phyloP scores from a whole-genome alignment of 1,140 invertebrate genomes.

The Pseudobourletiella spinata region DNA sequence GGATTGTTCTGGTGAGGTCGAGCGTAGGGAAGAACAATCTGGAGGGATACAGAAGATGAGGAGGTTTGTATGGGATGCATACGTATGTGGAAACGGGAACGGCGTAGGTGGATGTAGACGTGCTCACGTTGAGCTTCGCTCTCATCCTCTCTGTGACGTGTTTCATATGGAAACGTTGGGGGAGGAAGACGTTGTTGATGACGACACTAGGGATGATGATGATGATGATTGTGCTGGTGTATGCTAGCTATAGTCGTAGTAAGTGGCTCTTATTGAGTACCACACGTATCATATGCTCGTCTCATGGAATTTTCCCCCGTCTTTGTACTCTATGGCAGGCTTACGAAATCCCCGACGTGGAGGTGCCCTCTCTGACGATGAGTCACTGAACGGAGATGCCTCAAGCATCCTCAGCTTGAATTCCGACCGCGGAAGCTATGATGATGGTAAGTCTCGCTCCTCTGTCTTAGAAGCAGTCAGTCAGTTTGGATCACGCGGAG shows the following conservation, averaged over 20 bases:
- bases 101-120: too few species aligned
- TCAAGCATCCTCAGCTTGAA: conserved; percentile 29
- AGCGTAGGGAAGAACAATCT: too few species aligned
- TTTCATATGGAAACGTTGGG: background rate
- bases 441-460: conserved; percentile 28
- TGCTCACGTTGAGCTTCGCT: too few species aligned
- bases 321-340: conserved; percentile 1
- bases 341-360: conserved; percentile 8
- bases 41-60: too few species aligned
- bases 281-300: background rate
- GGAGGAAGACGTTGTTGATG: background rate
- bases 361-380: conserved; percentile 20
- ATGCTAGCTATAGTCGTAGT: background rate
- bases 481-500: too few species aligned
- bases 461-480: too few species aligned
- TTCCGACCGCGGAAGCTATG: conserved; percentile 34
- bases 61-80: too few species aligned
- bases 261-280: background rate
- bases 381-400: conserved; percentile 24
- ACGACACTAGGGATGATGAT: background rate
- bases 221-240: background rate
- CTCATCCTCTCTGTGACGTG: background rate
- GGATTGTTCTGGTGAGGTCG: too few species aligned
- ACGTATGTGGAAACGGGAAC: too few species aligned
- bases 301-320: background rate